Percentiles rank a stretch among this genome's conserved stretches.
These are phyloP conservation scores for Spinus pinus DNA, from an alignment of 2,797 vertebrate species.

Conservation along the genomic window DNA sequence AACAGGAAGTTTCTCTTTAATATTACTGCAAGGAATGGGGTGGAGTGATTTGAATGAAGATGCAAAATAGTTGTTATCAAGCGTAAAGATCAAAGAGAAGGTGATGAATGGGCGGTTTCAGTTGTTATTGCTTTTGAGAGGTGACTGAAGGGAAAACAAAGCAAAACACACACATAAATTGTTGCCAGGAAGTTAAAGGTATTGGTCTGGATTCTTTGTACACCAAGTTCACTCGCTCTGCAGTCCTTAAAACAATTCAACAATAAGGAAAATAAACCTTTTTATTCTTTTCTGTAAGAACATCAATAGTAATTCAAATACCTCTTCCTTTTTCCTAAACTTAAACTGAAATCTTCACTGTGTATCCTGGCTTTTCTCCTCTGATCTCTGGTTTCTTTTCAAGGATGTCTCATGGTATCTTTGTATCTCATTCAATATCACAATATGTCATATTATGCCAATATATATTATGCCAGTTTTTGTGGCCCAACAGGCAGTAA, in stretches of 20 bases:
- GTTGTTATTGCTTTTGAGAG: conserved; percentile 22
- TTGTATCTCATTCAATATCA: neutral
- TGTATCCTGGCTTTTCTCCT: neutral
- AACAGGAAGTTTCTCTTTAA: conserved; percentile 40
- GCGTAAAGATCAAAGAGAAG: conserved; percentile 20
- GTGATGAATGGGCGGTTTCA: neutral
- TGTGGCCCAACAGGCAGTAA: neutral
- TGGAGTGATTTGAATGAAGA: conserved; percentile 15
- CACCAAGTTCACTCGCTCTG: neutral
- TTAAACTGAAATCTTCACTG: neutral
- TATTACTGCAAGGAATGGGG: conserved; percentile 41
- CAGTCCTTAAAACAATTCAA: neutral
- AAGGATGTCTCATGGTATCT: neutral
- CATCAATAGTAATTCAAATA: neutral
- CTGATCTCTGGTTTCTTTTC: neutral
- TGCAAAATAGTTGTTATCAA: conserved; percentile 15
- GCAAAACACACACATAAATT: neutral
- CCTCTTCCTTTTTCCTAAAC: neutral
- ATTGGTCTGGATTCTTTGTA: neutral
- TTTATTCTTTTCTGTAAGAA: neutral
- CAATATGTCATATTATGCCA: neutral
- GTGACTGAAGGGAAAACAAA: conserved; percentile 16
- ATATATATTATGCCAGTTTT: neutral
- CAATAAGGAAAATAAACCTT: neutral
- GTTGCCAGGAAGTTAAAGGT: neutral